A percentile compares a stretch with the other conserved stretches of the same genome.
These are phyloP conservation scores for Antheraea assamensis DNA, from an alignment of 2,888 invertebrate species.

Conservation along the genomic window DNA sequence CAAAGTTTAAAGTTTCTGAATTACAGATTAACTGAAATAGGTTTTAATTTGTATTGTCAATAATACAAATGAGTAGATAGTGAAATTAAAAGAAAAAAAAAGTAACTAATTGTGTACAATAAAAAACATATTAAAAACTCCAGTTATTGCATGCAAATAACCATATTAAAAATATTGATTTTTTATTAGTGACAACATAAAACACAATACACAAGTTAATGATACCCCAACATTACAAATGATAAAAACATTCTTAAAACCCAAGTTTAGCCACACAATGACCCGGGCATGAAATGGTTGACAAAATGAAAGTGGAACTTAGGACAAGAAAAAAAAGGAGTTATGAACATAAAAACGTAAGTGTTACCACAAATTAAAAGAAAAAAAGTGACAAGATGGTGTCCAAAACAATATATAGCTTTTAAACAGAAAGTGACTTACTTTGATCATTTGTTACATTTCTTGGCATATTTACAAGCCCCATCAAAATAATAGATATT, in stretches of 20 bases:
- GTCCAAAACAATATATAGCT: background rate
- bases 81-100: background rate
- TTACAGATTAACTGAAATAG: background rate
- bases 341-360: background rate
- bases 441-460: background rate
- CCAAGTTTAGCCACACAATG: conserved; percentile 39
- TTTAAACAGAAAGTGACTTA: background rate
- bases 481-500: background rate
- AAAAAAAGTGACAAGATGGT: background rate
- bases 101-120: background rate
- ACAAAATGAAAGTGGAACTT: conserved; percentile 35
- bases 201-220: conserved; percentile 28
- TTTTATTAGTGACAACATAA: conserved; percentile 60
- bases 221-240: conserved; percentile 23
- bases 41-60: background rate
- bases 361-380: background rate
- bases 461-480: conserved; percentile 1
- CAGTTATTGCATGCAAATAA: background rate
- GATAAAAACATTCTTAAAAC: conserved; percentile 33
- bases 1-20: too few relatives aligned
- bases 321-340: conserved; percentile 33
- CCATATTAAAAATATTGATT: conserved; percentile 35
- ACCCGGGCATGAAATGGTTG: conserved; percentile 58
- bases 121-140: background rate
- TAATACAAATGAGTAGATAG: background rate